Evolutionary conservation across 2,113 vertebrate species (phyloP), one percentile per base, ranked within the genome.

Genomic region (Hypocryptadius cinnamomeus): DNA sequence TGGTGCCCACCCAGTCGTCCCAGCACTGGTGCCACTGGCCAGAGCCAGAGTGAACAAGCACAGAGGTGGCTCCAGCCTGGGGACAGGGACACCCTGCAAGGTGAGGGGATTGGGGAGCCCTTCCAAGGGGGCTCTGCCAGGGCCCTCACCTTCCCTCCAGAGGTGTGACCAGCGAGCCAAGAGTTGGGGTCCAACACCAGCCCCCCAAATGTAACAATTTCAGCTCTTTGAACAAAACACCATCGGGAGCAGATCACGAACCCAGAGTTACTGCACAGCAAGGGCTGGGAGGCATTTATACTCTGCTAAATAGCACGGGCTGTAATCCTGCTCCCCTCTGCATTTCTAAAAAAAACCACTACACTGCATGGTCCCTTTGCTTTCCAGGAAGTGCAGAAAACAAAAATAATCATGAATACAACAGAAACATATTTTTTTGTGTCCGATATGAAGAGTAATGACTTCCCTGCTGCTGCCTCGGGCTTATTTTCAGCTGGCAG

Each of bases 191-290:
- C 35, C 70, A 54, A 9, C 39, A 15, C 4, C 4, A 20, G 27
- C 63, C 66, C 31, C 16, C 72, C 9, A 14, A 3, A 21, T 0
- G 5, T 0, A 25, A 12, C 21, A 11, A 33, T 3, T 77, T 1
- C 6, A 39, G 53, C 28, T 72, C 66, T 57, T 30, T 4, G 3
- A 15, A 23, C 57, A 35, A 50, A 14, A 11, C 15, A 23, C 28
- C 30, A 4, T 0, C 27, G 8, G 19, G 63, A 47, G 60, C 2
- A 71, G 65, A 25, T 20, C 47, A 10, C 0, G 0, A 71, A 8
- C 4, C 2, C 25, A 5, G 63, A 78, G 57, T 6, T 7, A 3
- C 35, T 11, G 45, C 13, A 0, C 25, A 35, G 33, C 22, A 12
- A n/a, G 35, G 44, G 16, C 2, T 35, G 50, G n/a, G 31, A 79